Evolutionary conservation across 2,797 vertebrate species (phyloP).

Genomic region (Pangasius sanitwongsei): DNA sequence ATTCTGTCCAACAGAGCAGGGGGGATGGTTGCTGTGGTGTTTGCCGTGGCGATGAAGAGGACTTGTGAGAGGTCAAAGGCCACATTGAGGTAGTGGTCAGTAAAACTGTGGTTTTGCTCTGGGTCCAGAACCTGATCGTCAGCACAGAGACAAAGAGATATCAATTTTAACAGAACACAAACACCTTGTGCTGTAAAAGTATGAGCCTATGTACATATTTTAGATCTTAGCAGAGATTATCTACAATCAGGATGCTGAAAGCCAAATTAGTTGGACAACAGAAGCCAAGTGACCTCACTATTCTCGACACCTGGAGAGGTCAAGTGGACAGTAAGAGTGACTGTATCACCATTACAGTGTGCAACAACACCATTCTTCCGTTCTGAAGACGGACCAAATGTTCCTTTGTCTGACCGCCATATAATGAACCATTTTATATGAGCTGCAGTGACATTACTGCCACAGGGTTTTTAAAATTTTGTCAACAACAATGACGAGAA

Average conservation of each 20-base stretch:
- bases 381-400: not conserved
- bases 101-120: conserved; percentile 97
- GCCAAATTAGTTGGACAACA: not conserved
- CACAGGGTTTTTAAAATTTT: not conserved
- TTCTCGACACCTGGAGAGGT: not conserved
- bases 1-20: conserved; percentile 94
- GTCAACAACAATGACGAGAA: not conserved
- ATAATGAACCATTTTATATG: not conserved
- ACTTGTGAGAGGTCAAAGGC: conserved; percentile 98
- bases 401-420: not conserved
- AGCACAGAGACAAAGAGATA: not conserved
- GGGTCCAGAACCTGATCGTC: conserved; percentile 88
- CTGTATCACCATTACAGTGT: not conserved
- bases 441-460: not conserved
- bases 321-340: not conserved
- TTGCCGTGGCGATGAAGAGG: conserved; percentile 96
- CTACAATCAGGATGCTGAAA: not conserved
- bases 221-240: not conserved
- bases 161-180: not conserved
- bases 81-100: conserved; percentile 95
- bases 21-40: conserved; percentile 90
- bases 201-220: not conserved
- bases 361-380: not conserved
- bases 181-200: not conserved
- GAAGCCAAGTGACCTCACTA: not conserved